phyloP scores from a whole-genome alignment of 2,797 vertebrate species.

The Micropoecilia bifurca region DNA sequence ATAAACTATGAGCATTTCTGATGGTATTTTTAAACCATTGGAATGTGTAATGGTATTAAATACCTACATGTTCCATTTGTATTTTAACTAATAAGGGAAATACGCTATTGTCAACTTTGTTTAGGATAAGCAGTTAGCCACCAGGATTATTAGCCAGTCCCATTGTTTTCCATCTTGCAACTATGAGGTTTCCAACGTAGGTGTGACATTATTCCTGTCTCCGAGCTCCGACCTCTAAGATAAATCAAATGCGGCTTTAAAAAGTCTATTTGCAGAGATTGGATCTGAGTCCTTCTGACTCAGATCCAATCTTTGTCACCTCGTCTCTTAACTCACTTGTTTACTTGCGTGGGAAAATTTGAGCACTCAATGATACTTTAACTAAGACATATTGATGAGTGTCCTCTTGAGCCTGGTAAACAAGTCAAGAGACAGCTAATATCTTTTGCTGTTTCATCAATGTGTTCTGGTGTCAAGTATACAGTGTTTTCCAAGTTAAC shows the following conservation, averaged over 20 bases:
- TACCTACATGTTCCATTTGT: background rate
- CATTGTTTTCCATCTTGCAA: background rate
- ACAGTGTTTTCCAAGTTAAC: background rate
- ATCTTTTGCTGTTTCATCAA: background rate
- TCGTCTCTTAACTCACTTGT: background rate
- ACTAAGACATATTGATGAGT: background rate
- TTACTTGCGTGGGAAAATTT: background rate
- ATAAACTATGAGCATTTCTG: background rate
- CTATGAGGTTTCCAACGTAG: background rate
- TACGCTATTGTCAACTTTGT: background rate
- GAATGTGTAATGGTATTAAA: background rate
- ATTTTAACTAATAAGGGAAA: background rate
- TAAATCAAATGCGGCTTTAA: background rate
- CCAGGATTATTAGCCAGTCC: background rate
- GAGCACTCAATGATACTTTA: background rate
- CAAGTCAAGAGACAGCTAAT: background rate
- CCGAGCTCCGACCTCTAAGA: background rate
- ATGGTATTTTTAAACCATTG: background rate
- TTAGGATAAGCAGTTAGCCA: background rate
- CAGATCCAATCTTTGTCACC: background rate
- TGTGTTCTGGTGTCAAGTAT: background rate
- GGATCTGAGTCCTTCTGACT: constrained; percentile 1
- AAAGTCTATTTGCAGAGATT: no score
- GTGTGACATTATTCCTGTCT: background rate
- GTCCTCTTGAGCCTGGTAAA: background rate